Evolutionary conservation across 2,888 invertebrate genomes (phyloP).

Genomic region (Saturnia pavonia): DNA sequence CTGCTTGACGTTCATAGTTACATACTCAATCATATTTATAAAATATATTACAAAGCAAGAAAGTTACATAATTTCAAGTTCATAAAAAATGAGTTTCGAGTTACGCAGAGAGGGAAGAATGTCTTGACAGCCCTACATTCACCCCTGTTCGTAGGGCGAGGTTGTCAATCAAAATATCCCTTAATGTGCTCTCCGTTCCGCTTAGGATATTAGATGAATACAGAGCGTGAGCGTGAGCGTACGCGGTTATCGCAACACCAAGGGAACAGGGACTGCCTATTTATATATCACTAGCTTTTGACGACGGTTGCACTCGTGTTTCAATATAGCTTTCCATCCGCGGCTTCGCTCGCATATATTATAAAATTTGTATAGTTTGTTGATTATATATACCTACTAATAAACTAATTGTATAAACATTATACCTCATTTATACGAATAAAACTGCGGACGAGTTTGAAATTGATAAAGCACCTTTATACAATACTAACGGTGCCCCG

Average conservation of each 20-base stretch:
- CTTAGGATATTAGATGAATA: conserved; percentile 77
- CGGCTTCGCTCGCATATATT: too few species aligned
- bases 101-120: conserved; percentile 26
- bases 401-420: too few species aligned
- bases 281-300: neutral
- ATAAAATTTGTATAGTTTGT: too few species aligned
- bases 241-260: conserved; percentile 2
- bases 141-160: conserved; percentile 51
- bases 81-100: conserved; percentile 4
- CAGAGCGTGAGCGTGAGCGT: conserved; percentile 24
- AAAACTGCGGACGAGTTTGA: too few species aligned
- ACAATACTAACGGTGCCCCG: too few species aligned
- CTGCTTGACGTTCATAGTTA: too few species aligned
- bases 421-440: too few species aligned
- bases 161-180: conserved; percentile 76
- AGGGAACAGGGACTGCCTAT: neutral
- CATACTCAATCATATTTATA: too few species aligned
- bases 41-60: too few species aligned
- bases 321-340: neutral
- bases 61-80: conserved; percentile 8
- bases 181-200: conserved; percentile 55
- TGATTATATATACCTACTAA: too few species aligned
- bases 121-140: conserved; percentile 36
- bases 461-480: too few species aligned
- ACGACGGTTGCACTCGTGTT: neutral